Base-by-base conservation (phyloP, 2,888 invertebrate genomes). In the Dorcus parallelipipedus region DNA sequence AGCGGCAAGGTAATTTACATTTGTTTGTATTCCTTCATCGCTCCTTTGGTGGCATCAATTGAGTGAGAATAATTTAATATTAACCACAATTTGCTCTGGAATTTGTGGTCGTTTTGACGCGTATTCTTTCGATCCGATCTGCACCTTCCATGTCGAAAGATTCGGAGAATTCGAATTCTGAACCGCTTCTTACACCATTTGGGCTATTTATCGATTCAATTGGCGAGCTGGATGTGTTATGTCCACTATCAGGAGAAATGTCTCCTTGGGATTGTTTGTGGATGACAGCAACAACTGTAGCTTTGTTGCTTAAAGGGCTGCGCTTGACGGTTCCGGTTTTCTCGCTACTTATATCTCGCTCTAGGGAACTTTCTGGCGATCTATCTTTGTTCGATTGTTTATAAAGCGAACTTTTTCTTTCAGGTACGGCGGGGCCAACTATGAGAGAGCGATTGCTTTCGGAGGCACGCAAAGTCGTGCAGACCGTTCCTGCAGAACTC, bases 401-500 rank as follows among this genome's bases (percentile, higher is more conserved):
- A 9, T 84, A 81, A 64, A 89, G 76, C 8, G 91, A 91, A 70
- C 91, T 91, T 73, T 90, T 91, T 66, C 93, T 81, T 78, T 92
- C 92, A 1, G 93, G 93, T 38, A 91, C 91, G 47, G 88, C 87
- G 0, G 93, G 93, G 0, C 88, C 88, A 45, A 83, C 80, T 2
- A 83, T 79, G 58, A 86, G 75, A 39, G 86, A 86, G 64, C 83
- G 80, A 67, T 84, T 85, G 69, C 87, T 87, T 56, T 83, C 84
- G 41, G 86, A 84, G 8, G 89, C 89, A 80, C 89, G 82, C 55
- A 93, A 75, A 1, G 93, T 90, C 0, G 93, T 93, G 71, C 93
- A 93, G 17, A 94, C 93, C 0, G 94, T 94, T 53, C 93, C 93
- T 47, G 93, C 93, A 0, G 93, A 93, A 73, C 93, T 93, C 0